A percentile compares a stretch with the other conserved stretches of the same genome.
These are phyloP conservation scores for Neria commutata DNA, from an alignment of 2,888 invertebrate species.

Conservation along the genomic window DNA sequence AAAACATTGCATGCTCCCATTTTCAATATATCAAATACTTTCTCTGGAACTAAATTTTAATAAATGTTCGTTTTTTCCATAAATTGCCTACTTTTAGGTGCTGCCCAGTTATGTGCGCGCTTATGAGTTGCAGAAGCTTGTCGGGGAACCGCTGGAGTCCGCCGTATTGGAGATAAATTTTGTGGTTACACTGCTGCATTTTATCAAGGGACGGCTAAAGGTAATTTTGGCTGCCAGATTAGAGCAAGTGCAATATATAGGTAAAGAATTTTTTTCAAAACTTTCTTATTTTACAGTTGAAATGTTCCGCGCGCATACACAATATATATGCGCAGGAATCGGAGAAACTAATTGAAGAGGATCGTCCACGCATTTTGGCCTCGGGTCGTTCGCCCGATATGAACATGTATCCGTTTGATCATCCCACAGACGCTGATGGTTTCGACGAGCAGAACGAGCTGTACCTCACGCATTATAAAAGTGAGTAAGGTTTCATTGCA, in stretches of 20 bases:
- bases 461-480: slow-evolving; percentile 55
- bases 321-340: slow-evolving; percentile 59
- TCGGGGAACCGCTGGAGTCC: slow-evolving; percentile 56
- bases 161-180: slow-evolving; percentile 58
- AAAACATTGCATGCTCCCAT: too few relatives aligned
- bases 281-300: slow-evolving; percentile 42
- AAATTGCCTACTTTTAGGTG: slow-evolving; percentile 41
- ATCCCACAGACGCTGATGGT: slow-evolving; percentile 47
- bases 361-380: slow-evolving; percentile 60
- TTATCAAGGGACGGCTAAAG: slow-evolving; percentile 57
- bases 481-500: slow-evolving; percentile 47
- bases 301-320: slow-evolving; percentile 59
- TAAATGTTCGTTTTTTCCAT: not conserved
- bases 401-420: slow-evolving; percentile 59
- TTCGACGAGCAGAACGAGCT: slow-evolving; percentile 55
- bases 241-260: not conserved
- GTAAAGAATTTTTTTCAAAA: not conserved
- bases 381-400: slow-evolving; percentile 60
- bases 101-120: slow-evolving; percentile 49
- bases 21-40: slow-evolving; percentile 5
- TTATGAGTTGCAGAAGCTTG: slow-evolving; percentile 55
- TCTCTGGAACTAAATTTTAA: slow-evolving; percentile 4
- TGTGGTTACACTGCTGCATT: slow-evolving; percentile 56
- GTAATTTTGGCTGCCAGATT: slow-evolving; percentile 31
- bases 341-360: slow-evolving; percentile 60